Conservation (phyloP, 2,797 vertebrate species). For the Coluber constrictor region DNA sequence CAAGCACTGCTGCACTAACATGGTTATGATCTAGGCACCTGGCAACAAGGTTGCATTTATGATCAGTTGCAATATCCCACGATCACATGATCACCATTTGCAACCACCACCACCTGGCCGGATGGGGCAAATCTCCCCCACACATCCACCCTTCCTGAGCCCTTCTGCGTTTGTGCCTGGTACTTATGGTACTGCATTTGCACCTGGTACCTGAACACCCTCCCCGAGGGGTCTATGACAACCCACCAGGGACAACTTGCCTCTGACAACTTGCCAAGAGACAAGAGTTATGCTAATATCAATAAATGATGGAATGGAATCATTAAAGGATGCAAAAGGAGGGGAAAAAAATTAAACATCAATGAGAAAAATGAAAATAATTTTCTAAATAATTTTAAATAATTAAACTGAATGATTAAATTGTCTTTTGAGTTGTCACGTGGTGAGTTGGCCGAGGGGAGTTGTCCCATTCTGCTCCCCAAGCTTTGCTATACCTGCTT, state of each 20-base stretch:
- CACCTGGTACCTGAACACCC: background rate
- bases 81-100: background rate
- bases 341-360: background rate
- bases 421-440: background rate
- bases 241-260: background rate
- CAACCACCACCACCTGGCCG: fast-evolving
- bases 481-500: background rate
- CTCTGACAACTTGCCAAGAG: background rate
- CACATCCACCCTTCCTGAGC: background rate
- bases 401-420: background rate
- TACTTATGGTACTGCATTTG: background rate
- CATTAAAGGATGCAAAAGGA: background rate
- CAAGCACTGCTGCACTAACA: background rate
- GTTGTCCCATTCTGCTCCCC: background rate
- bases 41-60: background rate
- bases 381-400: background rate
- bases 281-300: background rate
- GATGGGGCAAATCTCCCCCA: background rate
- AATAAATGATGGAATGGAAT: background rate
- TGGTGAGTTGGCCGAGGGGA: background rate
- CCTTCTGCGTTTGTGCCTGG: background rate
- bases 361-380: background rate
- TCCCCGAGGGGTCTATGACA: background rate
- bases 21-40: background rate
- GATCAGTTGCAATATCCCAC: background rate